Conservation (phyloP, 2,113 vertebrate species). For the Ailuropoda melanoleuca region DNA sequence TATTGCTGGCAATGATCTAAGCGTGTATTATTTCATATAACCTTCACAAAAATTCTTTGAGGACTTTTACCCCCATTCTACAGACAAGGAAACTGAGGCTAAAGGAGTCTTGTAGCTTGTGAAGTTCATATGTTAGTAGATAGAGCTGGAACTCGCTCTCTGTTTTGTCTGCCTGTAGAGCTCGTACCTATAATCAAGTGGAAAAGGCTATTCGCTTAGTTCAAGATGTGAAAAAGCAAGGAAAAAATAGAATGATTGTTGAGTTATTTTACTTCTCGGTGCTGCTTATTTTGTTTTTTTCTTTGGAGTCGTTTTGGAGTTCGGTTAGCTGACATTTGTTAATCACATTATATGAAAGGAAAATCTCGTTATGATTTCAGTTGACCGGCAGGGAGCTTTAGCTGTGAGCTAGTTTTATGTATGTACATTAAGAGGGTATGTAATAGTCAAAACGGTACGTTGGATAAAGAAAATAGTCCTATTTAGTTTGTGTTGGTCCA, state of each 20-base stretch:
- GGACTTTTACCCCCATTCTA: background rate
- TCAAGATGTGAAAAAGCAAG: background rate
- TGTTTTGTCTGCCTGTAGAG: background rate
- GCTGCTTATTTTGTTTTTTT: background rate
- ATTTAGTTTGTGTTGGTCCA: conserved; percentile 81
- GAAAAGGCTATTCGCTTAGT: background rate
- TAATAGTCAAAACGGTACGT: conserved; percentile 72
- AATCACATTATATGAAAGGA: conserved; percentile 49
- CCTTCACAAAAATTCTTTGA: background rate
- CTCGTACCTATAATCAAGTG: background rate
- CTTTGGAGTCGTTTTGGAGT: conserved; percentile 2
- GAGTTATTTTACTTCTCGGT: background rate
- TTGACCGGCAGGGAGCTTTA: conserved; percentile 58
- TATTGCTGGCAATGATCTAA: background rate
- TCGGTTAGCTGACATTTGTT: conserved; percentile 42
- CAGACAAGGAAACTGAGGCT: background rate
- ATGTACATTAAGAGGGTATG: conserved; percentile 58
- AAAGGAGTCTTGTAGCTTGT: background rate
- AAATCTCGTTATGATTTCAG: conserved; percentile 31
- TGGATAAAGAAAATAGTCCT: conserved; percentile 75
- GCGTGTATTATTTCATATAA: background rate
- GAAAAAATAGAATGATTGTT: background rate
- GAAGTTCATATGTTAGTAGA: background rate
- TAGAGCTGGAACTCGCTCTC: background rate
- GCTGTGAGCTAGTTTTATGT: conserved; percentile 63